Evolutionary conservation across 1,140 invertebrate genomes (phyloP), one percentile per base, ranked within the genome.

Genomic region (Pogonomyrmex californicus): DNA sequence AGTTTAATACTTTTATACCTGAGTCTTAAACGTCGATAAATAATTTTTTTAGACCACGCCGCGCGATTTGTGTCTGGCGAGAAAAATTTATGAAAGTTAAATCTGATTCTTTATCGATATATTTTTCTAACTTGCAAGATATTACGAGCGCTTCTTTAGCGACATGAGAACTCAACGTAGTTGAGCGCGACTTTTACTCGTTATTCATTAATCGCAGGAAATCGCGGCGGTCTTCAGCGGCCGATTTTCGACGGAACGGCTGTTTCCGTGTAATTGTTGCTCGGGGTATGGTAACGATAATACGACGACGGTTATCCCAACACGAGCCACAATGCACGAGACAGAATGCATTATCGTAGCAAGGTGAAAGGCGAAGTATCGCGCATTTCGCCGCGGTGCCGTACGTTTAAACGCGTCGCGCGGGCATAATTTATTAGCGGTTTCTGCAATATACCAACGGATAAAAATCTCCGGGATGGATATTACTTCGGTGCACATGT

Each of bases 291-390:
- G 63, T 0, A 23, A 54, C 41, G 75, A 79, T 68, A 68, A 79
- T 68, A 33, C 62, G 77, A 79, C 30, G 36, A 47, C 77, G 33
- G 60, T 66, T 76, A 76, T 65, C 41, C 14, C 36, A 6, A 68
- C 47, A 23, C 47, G 33, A 47, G 12, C 12, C 56, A 81, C 77
- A 79, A 79, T 79, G 77, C 77, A 68, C 49, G 65, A 81, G 65
- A 81, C 77, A 81, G 77, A 81, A 70, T 79, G 62, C 63, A 79
- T 81, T 70, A 70, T 81, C 47, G 63, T 70, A 23, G 77, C 77
- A 81, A 81, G 77, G 77, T 81, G 77, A 81, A 81, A 81, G 77
- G 77, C 77, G 77, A 81, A 56, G 36, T 68, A 81, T 68, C 77
- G 63, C 38, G 77, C 77, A 81, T 81, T 81, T 81, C 63, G 47